Conservation (phyloP, 2,797 vertebrate species). For the Numenius phaeopus region DNA sequence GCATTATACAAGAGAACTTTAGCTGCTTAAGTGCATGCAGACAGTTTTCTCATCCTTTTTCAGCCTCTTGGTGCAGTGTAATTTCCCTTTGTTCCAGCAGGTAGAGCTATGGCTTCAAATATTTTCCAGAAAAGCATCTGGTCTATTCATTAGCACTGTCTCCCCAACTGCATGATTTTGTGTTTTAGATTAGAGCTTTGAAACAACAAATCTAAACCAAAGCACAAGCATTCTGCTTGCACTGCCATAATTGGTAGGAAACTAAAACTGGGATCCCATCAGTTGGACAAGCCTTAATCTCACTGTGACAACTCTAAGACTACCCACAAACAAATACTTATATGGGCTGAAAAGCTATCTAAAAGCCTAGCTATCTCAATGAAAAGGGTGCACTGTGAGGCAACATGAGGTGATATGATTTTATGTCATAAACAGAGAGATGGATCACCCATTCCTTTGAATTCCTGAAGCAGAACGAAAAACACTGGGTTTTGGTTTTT, state of each 20-base stretch:
- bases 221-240: background rate
- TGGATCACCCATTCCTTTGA: background rate
- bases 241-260: background rate
- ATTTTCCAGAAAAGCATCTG: background rate
- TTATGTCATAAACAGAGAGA: background rate
- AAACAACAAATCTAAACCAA: background rate
- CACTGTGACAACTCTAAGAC: background rate
- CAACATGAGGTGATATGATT: background rate
- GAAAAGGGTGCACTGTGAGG: background rate
- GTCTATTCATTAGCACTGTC: background rate
- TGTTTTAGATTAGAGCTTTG: background rate
- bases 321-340: background rate
- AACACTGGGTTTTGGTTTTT: background rate
- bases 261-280: background rate
- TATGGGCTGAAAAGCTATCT: background rate
- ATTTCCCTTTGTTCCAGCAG: constrained; percentile 43
- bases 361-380: background rate
- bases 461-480: background rate
- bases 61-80: background rate
- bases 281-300: background rate
- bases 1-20: background rate
- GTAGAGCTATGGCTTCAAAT: constrained; percentile 15
- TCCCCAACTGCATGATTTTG: background rate
- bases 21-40: background rate
- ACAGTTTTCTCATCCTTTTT: background rate